Evolutionary conservation across 2,888 invertebrate genomes (phyloP).

Genomic region (Caenorhabditis imperialis): DNA sequence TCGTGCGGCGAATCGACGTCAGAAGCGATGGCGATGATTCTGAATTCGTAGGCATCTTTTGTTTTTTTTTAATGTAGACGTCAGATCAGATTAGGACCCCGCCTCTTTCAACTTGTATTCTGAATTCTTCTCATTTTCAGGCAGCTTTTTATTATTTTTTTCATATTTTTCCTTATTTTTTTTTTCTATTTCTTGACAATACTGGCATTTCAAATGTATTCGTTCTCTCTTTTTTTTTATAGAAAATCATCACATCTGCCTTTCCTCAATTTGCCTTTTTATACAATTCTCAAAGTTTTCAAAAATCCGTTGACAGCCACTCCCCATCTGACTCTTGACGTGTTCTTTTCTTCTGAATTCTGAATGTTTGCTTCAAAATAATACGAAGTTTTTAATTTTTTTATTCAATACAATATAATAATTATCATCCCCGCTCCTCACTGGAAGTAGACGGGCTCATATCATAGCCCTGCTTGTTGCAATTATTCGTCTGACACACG

Average conservation of each 20-base stretch:
- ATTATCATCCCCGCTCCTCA: constrained; percentile 16
- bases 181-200: background rate
- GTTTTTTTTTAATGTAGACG: background rate
- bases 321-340: constrained; percentile 16
- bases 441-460: constrained; percentile 28
- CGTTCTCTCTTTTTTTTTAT: background rate
- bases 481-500: constrained; percentile 10
- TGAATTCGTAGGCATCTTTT: background rate
- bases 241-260: too few relatives aligned
- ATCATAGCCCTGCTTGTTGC: constrained; percentile 39
- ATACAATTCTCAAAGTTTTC: background rate
- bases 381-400: constrained; percentile 16
- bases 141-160: background rate
- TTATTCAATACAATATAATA: background rate
- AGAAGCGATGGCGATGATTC: constrained; percentile 54
- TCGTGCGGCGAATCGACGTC: constrained; percentile 61
- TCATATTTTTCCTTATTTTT: background rate
- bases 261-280: constrained; percentile 12
- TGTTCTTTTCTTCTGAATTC: constrained; percentile 12
- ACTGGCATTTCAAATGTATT: constrained; percentile 36
- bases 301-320: constrained; percentile 4
- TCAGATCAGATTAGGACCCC: background rate
- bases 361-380: constrained; percentile 6
- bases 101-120: constrained; percentile 13
- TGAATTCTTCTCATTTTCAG: background rate